Base-by-base conservation (phyloP, 2,113 vertebrate genomes). In the Leptodactylus fuscus region DNA sequence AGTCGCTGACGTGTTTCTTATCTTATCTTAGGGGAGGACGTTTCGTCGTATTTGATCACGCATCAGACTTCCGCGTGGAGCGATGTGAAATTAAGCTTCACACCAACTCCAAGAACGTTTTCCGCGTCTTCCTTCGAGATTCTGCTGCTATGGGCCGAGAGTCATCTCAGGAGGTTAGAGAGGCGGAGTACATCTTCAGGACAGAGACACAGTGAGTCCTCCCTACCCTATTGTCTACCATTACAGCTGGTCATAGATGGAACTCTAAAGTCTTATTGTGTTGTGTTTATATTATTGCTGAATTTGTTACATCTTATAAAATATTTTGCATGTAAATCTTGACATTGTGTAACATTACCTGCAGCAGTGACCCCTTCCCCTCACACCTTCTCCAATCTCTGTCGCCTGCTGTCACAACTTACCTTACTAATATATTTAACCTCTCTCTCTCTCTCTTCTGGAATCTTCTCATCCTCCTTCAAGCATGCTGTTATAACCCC, bases 61-160 rank as follows among this genome's bases (percentile, higher is more conserved):
- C 94, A 62, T 94, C 94, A 0, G 92, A 96, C 0, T 87, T 98
- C 70, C 95, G 96, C 0, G 97, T 92, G 6, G 97, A 99, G 82
- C 97, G 98, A 93, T 99, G 96, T 0, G 96, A 95, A 29, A 91
- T 97, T 91, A 99, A 98, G 89, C 95, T 98, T 0, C 96, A 97
- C 0, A 97, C 96, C 9, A 81, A 96, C 76, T 95, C 97, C 92
- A 98, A 97, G 89, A 99, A 98, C 48, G 87, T 98, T 34, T 97
- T 99, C 90, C 95, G 94, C 10, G 93, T 99, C 84, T 94, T 97
- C 89, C 92, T 97, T 67, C 85, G 76, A 12, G 83, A 85, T 18
- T 0, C 44, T 87, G 76, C 82, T 0, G 16, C 58, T 27, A 24
- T 24, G 32, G 83, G 44, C 1, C 88, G 81, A 49, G 91, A 91